Evolutionary conservation across 2,113 vertebrate species (phyloP).

Genomic region (Leucosticte australis): DNA sequence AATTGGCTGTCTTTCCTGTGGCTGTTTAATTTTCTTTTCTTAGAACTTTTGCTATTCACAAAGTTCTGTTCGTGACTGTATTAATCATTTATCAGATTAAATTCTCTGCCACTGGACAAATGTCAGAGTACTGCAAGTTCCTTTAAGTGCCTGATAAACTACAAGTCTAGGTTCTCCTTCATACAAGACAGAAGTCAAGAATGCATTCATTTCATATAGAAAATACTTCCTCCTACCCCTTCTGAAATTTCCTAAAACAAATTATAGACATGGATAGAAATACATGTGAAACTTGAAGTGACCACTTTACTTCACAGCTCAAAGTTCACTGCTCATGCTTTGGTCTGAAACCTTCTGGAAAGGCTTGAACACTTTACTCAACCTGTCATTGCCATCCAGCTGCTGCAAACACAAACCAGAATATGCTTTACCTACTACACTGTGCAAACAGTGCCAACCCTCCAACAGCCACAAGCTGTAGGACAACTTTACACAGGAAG

Average conservation of each 20-base stretch:
- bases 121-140: neutral
- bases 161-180: neutral
- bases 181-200: neutral
- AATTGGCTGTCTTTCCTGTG: neutral
- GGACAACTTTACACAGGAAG: neutral
- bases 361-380: neutral
- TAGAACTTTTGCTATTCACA: neutral
- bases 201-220: neutral
- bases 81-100: conserved; percentile 1
- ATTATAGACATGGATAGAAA: neutral
- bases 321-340: neutral
- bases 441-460: neutral
- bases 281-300: neutral
- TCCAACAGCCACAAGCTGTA: neutral
- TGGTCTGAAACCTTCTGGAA: neutral
- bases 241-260: neutral
- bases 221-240: neutral
- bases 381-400: neutral
- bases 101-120: neutral
- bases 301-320: neutral
- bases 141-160: neutral
- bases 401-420: neutral
- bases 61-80: neutral
- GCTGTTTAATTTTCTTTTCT: neutral
- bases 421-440: neutral